A percentile compares a stretch with the other conserved stretches of the same genome.
phyloP scores from a whole-genome alignment of 2,113 vertebrate species.

The Serinus canaria region DNA sequence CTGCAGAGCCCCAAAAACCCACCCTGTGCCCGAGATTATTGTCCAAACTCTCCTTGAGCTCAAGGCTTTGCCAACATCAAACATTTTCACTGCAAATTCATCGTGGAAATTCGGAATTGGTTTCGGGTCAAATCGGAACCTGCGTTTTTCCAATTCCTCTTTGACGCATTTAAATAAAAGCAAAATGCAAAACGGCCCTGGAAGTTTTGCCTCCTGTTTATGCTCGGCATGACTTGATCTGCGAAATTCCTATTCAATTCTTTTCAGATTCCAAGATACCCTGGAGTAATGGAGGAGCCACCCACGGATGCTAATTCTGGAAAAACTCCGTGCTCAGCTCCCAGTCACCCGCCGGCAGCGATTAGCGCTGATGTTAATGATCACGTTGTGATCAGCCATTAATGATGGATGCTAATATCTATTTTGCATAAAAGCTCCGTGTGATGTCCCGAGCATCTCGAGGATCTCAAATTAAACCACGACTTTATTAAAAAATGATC shows the following conservation, averaged over 20 bases:
- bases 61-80: neutral
- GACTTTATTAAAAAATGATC: neutral
- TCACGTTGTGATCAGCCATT: constrained; percentile 17
- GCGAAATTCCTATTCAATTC: neutral
- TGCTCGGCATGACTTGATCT: neutral
- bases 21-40: rapidly evolving
- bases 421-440: neutral
- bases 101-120: rapidly evolving
- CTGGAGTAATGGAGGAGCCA: neutral
- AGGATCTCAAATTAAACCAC: neutral
- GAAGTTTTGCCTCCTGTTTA: neutral
- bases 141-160: neutral
- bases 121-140: rapidly evolving
- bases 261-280: neutral
- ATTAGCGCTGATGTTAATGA: neutral
- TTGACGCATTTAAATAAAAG: neutral
- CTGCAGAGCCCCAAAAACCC: neutral
- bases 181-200: neutral
- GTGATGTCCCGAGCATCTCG: neutral
- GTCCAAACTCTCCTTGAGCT: neutral
- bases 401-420: neutral
- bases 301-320: neutral
- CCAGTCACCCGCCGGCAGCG: neutral
- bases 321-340: neutral
- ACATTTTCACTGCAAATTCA: neutral